phyloP scores from a whole-genome alignment of 1,140 invertebrate genomes.

The Zophobas atratus region DNA sequence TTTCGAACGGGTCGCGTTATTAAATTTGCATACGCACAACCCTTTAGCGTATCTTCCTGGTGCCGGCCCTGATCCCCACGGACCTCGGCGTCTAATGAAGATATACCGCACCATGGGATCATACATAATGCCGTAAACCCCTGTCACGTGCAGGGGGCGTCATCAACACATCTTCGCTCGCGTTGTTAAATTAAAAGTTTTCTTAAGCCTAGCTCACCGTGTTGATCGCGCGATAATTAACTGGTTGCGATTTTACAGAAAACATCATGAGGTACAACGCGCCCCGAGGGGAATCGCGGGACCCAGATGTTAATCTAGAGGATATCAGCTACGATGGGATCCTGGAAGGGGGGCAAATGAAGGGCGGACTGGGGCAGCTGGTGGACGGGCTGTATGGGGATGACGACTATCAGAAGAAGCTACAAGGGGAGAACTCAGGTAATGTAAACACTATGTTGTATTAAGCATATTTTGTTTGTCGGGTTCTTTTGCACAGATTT shows the following conservation, averaged over 20 bases:
- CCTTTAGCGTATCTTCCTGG: conserved; percentile 34
- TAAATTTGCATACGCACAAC: conserved; percentile 44
- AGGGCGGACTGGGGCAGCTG: conserved; percentile 90
- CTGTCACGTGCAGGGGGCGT: conserved; percentile 40
- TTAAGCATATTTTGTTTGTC: too few species aligned
- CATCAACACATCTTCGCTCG: conserved; percentile 38
- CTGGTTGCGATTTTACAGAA: conserved; percentile 72
- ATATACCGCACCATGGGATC: conserved; percentile 46
- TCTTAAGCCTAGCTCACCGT: neutral
- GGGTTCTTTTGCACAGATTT: too few species aligned
- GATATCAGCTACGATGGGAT: conserved; percentile 95
- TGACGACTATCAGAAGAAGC: conserved; percentile 74
- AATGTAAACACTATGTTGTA: conserved; percentile 7
- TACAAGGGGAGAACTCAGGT: conserved; percentile 72
- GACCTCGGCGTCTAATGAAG: conserved; percentile 42
- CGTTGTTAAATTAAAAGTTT: conserved; percentile 40
- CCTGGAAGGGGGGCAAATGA: conserved; percentile 79
- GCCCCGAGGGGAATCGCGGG: conserved; percentile 86
- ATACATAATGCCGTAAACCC: conserved; percentile 45
- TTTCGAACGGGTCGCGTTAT: conserved; percentile 26
- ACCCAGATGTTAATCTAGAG: conserved; percentile 87
- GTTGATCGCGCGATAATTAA: conserved; percentile 19
- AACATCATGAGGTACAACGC: conserved; percentile 87
- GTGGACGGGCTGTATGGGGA: conserved; percentile 88
- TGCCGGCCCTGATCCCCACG: conserved; percentile 28